Percentiles rank a stretch among this genome's conserved stretches.
Evolutionary conservation across 2,888 invertebrate species (phyloP).

Genomic region (Diarsia mendica): DNA sequence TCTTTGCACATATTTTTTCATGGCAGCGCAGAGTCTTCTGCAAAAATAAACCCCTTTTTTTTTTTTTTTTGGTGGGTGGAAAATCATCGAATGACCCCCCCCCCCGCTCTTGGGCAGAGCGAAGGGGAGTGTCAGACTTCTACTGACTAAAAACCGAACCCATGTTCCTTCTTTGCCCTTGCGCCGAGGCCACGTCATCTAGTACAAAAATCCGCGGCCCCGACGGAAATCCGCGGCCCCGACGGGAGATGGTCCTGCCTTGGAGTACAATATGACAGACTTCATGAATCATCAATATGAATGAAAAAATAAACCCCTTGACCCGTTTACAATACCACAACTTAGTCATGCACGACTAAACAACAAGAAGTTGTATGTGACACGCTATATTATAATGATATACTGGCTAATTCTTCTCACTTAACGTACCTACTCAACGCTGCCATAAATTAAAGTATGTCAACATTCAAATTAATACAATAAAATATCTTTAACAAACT

Average conservation of each 20-base stretch:
- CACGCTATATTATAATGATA: conserved; percentile 37
- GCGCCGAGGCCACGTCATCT: too few relatives aligned
- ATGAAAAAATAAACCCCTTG: conserved; percentile 45
- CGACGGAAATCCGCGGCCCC: too few relatives aligned
- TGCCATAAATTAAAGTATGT: background rate
- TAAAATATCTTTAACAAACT: conserved; percentile 12
- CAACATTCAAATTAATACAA: conserved; percentile 28
- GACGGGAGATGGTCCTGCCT: too few relatives aligned
- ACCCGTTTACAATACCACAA: conserved; percentile 41
- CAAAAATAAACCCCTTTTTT: conserved; percentile 45
- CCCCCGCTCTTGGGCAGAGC: too few relatives aligned
- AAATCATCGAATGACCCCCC: too few relatives aligned
- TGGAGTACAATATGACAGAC: too few relatives aligned
- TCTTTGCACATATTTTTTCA: conserved; percentile 13
- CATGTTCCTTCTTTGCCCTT: too few relatives aligned
- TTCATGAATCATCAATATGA: too few relatives aligned
- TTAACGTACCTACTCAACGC: conserved; percentile 9
- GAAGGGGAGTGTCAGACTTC: too few relatives aligned
- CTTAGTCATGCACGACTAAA: conserved; percentile 39
- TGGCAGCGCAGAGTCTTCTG: conserved; percentile 12
- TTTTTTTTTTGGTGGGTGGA: too few relatives aligned
- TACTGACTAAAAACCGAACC: too few relatives aligned
- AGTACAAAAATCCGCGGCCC: too few relatives aligned
- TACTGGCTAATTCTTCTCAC: conserved; percentile 15
- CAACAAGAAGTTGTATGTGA: conserved; percentile 18